Percentiles rank a stretch among this genome's conserved stretches.
Evolutionary conservation across 2,888 invertebrate genomes (phyloP).

Genomic region (Blera fallax): DNA sequence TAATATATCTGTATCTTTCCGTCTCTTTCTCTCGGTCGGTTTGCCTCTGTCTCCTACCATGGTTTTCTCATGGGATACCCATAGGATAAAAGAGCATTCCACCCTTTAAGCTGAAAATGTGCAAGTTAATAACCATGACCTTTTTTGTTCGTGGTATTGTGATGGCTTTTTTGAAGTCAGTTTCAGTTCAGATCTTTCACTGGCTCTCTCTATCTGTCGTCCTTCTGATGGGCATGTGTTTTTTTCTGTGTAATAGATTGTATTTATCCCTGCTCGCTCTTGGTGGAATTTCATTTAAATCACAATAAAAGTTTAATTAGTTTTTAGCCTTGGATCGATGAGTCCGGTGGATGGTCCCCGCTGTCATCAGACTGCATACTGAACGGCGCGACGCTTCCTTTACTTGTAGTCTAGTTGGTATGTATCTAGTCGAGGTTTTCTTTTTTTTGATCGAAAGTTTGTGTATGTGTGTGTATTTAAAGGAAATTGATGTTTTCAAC

Average conservation of each 20-base stretch:
- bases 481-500: slow-evolving; percentile 39
- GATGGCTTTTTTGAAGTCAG: slow-evolving; percentile 47
- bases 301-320: slow-evolving; percentile 72
- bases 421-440: slow-evolving; percentile 7
- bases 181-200: slow-evolving; percentile 4
- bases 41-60: not conserved
- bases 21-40: not conserved
- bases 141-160: slow-evolving; percentile 65
- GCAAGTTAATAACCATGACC: slow-evolving; percentile 72
- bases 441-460: not conserved
- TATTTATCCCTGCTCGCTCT: slow-evolving; percentile 47
- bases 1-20: not conserved
- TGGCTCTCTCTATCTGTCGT: not conserved
- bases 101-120: slow-evolving; percentile 52
- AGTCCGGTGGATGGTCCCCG: slow-evolving; percentile 26
- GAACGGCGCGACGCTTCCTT: slow-evolving; percentile 1
- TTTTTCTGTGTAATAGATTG: slow-evolving; percentile 46
- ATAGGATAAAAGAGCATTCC: slow-evolving; percentile 11
- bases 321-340: slow-evolving; percentile 63
- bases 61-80: slow-evolving; percentile 2
- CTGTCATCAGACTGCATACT: slow-evolving; percentile 34
- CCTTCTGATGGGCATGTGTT: slow-evolving; percentile 27
- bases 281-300: slow-evolving; percentile 70
- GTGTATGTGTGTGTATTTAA: not conserved
- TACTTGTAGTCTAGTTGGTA: slow-evolving; percentile 21